These are phyloP conservation scores for Mantis religiosa DNA, from an alignment of 2,888 invertebrate species.

Conservation along the genomic window DNA sequence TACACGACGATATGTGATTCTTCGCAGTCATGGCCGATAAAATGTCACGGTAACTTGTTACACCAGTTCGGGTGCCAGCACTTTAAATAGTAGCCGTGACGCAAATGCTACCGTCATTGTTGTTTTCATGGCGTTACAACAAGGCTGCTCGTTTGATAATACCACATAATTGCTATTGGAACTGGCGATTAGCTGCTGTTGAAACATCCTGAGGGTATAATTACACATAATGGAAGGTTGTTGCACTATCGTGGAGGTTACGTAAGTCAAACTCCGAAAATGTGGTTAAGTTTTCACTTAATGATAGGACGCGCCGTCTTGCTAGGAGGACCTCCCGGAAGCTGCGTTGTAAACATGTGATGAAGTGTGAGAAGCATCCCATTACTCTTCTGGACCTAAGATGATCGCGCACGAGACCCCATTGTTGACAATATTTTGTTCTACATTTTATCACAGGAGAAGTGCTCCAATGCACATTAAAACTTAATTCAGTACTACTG, in stretches of 20 bases:
- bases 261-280: not conserved
- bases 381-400: no score
- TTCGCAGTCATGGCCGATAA: not conserved
- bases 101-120: not conserved
- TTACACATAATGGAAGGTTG: not conserved
- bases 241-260: not conserved
- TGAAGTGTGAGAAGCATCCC: no score
- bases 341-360: no score
- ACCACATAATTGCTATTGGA: not conserved
- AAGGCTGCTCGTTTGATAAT: not conserved
- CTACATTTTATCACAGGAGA: no score
- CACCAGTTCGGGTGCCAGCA: not conserved
- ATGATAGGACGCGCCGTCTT: no score
- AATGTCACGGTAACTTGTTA: not conserved
- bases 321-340: not conserved
- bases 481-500: no score
- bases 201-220: not conserved
- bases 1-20: not conserved
- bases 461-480: no score
- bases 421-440: no score
- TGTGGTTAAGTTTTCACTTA: not conserved
- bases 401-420: no score
- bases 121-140: not conserved
- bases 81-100: not conserved
- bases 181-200: not conserved